Conservation (phyloP, 2,888 invertebrate species). For the Neoitamus cyanurus region DNA sequence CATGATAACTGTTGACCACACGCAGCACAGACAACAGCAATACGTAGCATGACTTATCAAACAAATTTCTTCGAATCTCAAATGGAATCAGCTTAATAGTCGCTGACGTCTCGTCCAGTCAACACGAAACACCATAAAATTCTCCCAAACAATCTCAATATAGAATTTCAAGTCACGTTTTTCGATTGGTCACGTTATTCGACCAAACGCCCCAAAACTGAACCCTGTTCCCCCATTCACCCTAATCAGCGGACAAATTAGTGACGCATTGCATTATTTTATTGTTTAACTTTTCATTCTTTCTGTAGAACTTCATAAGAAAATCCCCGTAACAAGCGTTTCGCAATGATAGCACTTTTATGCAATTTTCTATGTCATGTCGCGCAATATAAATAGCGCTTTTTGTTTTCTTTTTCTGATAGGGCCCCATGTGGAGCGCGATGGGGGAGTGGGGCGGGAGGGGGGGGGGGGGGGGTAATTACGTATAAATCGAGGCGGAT, state of each 20-base stretch:
- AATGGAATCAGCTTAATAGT: neutral
- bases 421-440: no score
- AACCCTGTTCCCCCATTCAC: no score
- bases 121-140: neutral
- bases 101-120: neutral
- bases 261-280: neutral
- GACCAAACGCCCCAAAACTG: neutral
- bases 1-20: no score
- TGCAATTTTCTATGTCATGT: no score
- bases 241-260: neutral
- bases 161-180: neutral
- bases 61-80: neutral
- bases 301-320: neutral
- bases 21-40: no score
- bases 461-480: no score
- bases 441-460: no score
- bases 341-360: no score
- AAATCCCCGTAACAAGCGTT: no score
- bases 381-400: no score
- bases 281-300: neutral
- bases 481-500: neutral
- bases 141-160: neutral
- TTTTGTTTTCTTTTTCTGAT: no score
- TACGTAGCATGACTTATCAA: neutral
- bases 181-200: neutral